Percentiles rank a stretch among this genome's conserved stretches.
phyloP scores from a whole-genome alignment of 2,888 invertebrate species.

The Hymenopus coronatus region DNA sequence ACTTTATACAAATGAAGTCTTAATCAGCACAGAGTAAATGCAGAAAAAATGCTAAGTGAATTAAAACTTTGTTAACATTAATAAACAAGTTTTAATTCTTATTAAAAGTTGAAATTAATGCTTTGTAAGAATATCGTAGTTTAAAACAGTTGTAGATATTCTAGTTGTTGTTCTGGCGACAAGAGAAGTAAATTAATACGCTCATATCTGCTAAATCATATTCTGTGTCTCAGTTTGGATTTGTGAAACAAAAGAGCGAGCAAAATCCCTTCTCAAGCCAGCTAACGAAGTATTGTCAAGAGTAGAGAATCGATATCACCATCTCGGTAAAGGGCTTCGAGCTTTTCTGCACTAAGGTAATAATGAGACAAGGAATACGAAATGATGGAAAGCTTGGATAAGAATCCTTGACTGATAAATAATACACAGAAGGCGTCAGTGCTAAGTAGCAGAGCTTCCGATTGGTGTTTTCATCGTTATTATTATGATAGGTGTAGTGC shows the following conservation, averaged over 20 bases:
- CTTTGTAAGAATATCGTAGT: no score
- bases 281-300: not conserved
- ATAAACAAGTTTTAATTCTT: no score
- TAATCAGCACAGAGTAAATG: no score
- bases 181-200: not conserved
- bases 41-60: no score
- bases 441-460: no score
- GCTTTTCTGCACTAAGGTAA: not conserved
- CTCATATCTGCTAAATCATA: not conserved
- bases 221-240: not conserved
- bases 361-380: not conserved
- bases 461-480: no score
- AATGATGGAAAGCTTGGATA: not conserved
- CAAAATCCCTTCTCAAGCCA: not conserved
- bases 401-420: not conserved
- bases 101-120: no score
- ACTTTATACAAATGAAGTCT: no score
- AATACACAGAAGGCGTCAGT: not conserved
- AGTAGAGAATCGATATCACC: not conserved
- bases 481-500: no score
- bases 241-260: not conserved
- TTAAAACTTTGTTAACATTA: no score
- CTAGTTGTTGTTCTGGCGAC: not conserved
- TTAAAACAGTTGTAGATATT: no score
- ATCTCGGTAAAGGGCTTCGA: not conserved